These are phyloP conservation scores for Limanda limanda DNA, from an alignment of 2,113 vertebrate genomes.

Conservation along the genomic window DNA sequence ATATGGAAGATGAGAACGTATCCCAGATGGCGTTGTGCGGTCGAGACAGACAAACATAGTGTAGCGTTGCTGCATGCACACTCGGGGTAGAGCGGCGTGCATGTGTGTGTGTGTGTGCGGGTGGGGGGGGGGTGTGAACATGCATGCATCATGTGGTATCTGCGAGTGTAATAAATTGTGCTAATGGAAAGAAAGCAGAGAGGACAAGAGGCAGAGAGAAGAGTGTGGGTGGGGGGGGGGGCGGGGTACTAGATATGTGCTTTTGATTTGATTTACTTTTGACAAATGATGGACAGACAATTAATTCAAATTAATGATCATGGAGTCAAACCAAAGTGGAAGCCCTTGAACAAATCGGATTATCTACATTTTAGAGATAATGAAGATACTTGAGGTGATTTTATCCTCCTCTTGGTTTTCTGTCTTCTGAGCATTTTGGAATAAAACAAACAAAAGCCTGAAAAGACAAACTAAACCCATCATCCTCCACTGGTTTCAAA, in stretches of 20 bases:
- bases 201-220: background rate
- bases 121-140: constrained; percentile 44
- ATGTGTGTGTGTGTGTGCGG: background rate
- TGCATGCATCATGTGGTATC: constrained; percentile 2
- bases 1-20: constrained; percentile 60
- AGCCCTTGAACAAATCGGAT: too few species aligned
- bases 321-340: background rate
- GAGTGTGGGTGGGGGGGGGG: background rate
- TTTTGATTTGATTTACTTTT: constrained; percentile 9
- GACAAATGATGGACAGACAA: constrained; percentile 21
- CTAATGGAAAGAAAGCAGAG: constrained; percentile 16
- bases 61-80: constrained; percentile 19
- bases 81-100: constrained; percentile 23
- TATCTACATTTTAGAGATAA: too few species aligned
- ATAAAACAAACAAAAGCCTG: background rate
- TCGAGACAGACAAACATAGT: constrained; percentile 24
- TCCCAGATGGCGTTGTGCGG: constrained; percentile 35
- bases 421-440: constrained; percentile 13
- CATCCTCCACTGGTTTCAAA: too few species aligned
- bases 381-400: too few species aligned
- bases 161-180: constrained; percentile 38
- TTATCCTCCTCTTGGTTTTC: background rate
- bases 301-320: constrained; percentile 19
- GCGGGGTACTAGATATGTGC: background rate
- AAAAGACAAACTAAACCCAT: too few species aligned